Base-by-base conservation (phyloP, 2,113 vertebrate genomes). In the Rhinopomastus cyanomelas region DNA sequence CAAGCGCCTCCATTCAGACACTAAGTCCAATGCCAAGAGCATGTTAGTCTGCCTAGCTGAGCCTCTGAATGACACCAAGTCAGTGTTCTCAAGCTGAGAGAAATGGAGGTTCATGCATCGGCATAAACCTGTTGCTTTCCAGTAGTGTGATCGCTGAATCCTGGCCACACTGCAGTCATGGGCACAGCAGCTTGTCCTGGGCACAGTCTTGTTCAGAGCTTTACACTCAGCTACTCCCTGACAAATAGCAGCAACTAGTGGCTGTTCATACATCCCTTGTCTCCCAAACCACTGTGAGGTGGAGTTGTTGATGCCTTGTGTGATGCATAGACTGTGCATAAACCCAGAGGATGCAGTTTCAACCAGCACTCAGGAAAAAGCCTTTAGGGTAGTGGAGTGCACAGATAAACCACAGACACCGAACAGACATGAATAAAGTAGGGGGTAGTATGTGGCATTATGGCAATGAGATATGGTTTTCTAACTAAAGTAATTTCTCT, bases 1-100 rank as follows among this genome's bases (percentile, higher is more conserved):
- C 81, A 94, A 93, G 90, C 21, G 8, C 13, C 81, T 64, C 39
- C 46, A 7, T 68, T 87, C 90, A 86, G 60, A 78, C 78, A 9
- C 61, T 62, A 23, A 9, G 22, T 29, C 26, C 2, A 3, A 14
- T 64, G 79, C 91, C 89, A 94, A 69, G 85, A 82, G 52, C 75
- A 62, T 37, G 8, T 59, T 85, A 68, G 49, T 87, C 48, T 73
- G 64, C 72, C 75, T 67, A 64, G 68, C 64, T 87, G 87, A 92
- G 91, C 72, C 71, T 80, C 65, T 94, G 81, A 76, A 71, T 77
- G 82, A 77, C 56, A 60, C 72, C 82, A 85, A 68, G 69, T 85
- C 91, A 81, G 85, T 0, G 0, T 74, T 71, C 6, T 1, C 52
- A 52, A 80, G 52, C 29, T 66, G 44, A n/a, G 37, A 79, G 57